These are phyloP conservation scores for Tridacna gigas DNA, from an alignment of 2,888 invertebrate genomes.

Conservation along the genomic window DNA sequence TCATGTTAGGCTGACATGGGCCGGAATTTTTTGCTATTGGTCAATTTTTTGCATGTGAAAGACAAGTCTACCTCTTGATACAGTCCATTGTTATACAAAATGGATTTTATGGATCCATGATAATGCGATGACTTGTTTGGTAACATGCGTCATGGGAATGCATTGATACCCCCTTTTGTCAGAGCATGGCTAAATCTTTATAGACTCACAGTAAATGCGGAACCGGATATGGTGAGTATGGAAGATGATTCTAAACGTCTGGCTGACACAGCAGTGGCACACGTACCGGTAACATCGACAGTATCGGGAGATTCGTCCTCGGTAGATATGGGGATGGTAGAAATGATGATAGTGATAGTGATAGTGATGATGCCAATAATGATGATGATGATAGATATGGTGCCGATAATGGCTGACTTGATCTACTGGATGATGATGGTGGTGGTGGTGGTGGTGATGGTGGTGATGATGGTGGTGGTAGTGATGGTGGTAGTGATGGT, in stretches of 20 bases:
- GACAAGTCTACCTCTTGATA: no score
- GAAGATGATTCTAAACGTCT: background rate
- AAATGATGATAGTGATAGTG: background rate
- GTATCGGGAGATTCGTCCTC: background rate
- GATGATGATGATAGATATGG: background rate
- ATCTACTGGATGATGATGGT: background rate
- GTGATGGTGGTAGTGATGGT: background rate
- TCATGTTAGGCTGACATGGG: no score
- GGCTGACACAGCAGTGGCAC: background rate
- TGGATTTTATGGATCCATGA: no score
- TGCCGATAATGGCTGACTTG: background rate
- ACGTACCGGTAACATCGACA: background rate
- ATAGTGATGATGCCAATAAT: background rate
- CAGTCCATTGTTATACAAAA: no score
- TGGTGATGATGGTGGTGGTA: background rate
- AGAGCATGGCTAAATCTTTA: no score
- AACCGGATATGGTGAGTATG: no score
- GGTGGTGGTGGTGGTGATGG: background rate
- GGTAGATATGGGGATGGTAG: background rate
- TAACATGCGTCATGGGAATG: no score
- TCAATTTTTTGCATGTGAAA: no score
- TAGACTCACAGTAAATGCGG: no score
- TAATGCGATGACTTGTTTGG: no score
- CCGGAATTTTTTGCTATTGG: no score
- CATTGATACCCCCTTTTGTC: no score